phyloP scores from a whole-genome alignment of 1,140 invertebrate species.

The Glossosoma conforme region DNA sequence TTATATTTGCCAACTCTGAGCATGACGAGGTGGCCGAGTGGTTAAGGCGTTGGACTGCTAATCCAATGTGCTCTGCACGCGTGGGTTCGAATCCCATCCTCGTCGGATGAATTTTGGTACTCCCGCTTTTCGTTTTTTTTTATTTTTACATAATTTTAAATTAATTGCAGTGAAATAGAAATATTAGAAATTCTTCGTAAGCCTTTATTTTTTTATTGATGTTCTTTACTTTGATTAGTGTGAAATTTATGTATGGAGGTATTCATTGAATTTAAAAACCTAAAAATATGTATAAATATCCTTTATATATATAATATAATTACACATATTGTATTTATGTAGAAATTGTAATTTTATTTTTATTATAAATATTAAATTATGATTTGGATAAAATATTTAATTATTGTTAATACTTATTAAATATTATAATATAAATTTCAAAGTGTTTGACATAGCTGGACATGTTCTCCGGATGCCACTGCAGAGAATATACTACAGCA shows the following conservation, averaged over 20 bases:
- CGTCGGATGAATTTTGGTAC: slow-evolving; percentile 53
- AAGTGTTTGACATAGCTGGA: too few species aligned
- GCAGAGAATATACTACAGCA: too few species aligned
- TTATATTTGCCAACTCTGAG: background rate
- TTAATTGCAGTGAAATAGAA: too few species aligned
- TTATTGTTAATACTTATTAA: too few species aligned
- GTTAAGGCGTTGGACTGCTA: slow-evolving; percentile 87
- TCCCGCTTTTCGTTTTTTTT: background rate
- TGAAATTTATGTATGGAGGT: too few species aligned
- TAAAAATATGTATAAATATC: background rate
- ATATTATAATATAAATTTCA: too few species aligned
- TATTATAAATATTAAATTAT: too few species aligned
- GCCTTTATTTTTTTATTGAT: too few species aligned
- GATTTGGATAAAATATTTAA: too few species aligned
- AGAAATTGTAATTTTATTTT: too few species aligned
- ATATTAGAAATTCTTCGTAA: too few species aligned
- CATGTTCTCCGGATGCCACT: too few species aligned
- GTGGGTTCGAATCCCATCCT: slow-evolving; percentile 86
- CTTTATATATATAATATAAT: background rate
- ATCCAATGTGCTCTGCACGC: slow-evolving; percentile 64
- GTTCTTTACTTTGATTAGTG: background rate
- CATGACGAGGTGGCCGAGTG: slow-evolving; percentile 79
- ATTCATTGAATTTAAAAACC: background rate
- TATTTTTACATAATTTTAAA: slow-evolving; percentile 1
- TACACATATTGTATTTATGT: background rate